Percentiles rank a stretch among this genome's conserved stretches.
phyloP scores from a whole-genome alignment of 2,113 vertebrate genomes.

The Trematomus loennbergii region DNA sequence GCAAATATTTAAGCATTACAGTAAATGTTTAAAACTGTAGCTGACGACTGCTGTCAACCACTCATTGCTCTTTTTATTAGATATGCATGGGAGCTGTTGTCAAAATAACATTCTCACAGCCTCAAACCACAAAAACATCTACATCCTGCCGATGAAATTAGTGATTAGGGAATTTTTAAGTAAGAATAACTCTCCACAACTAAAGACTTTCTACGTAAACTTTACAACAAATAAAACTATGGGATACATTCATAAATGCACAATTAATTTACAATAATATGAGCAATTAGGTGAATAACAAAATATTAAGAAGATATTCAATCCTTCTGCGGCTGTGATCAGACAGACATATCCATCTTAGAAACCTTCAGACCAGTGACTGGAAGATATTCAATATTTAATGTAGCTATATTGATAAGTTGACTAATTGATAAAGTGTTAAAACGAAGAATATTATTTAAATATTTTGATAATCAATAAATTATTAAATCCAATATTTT shows the following conservation, averaged over 20 bases:
- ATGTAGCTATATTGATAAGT: not conserved
- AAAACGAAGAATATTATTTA: no score
- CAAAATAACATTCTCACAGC: not conserved
- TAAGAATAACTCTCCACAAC: not conserved
- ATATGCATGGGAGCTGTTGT: not conserved
- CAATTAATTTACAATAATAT: not conserved
- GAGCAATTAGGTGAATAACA: not conserved
- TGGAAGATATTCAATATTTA: not conserved
- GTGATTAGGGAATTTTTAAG: not conserved
- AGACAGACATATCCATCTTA: not conserved
- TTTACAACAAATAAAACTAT: not conserved
- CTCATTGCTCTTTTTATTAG: no score
- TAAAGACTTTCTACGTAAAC: no score
- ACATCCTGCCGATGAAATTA: not conserved
- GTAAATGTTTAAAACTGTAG: conserved; percentile 1
- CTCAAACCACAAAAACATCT: conserved; percentile 1
- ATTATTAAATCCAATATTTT: no score
- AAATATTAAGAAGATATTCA: not conserved
- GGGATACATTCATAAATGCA: not conserved
- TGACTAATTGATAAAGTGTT: no score
- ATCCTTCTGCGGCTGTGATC: not conserved
- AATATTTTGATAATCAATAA: no score
- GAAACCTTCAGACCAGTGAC: not conserved
- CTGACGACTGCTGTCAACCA: not conserved
- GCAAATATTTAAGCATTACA: conserved; percentile 1